phyloP scores from a whole-genome alignment of 2,888 invertebrate species.

The Limenitis camilla region DNA sequence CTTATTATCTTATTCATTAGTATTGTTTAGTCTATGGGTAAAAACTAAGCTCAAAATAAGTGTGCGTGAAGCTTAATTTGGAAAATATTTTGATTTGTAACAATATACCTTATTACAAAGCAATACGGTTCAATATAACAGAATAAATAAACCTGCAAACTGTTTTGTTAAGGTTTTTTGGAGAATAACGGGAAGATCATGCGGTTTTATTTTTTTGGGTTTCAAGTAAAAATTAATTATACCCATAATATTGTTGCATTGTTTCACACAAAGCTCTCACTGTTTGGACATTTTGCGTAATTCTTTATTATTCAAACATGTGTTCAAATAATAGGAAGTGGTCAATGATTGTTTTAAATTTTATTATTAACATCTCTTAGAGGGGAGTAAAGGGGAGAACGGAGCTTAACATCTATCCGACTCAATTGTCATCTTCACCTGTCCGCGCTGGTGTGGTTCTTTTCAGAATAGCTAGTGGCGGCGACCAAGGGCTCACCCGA shows the following conservation, averaged over 20 bases:
- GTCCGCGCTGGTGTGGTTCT: no score
- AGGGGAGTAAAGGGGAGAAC: no score
- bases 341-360: no score
- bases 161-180: slow-evolving; percentile 43
- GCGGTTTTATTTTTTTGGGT: slow-evolving; percentile 54
- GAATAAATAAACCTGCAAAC: neutral
- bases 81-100: slow-evolving; percentile 4
- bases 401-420: no score
- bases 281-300: slow-evolving; percentile 73
- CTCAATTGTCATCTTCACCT: no score
- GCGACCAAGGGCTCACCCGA: no score
- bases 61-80: slow-evolving; percentile 49
- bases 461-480: no score
- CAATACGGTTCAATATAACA: slow-evolving; percentile 4
- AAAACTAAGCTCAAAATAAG: slow-evolving; percentile 51
- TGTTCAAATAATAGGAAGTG: slow-evolving; percentile 1
- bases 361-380: no score
- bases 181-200: slow-evolving; percentile 61
- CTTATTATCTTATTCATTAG: slow-evolving; percentile 46
- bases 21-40: slow-evolving; percentile 47
- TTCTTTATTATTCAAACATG: slow-evolving; percentile 29
- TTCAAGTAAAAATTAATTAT: slow-evolving; percentile 64
- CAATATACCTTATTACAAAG: neutral
- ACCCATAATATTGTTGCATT: slow-evolving; percentile 67
- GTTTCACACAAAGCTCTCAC: slow-evolving; percentile 45